Conservation (phyloP, 2,797 vertebrate genomes). For the Naso thynnoides region DNA sequence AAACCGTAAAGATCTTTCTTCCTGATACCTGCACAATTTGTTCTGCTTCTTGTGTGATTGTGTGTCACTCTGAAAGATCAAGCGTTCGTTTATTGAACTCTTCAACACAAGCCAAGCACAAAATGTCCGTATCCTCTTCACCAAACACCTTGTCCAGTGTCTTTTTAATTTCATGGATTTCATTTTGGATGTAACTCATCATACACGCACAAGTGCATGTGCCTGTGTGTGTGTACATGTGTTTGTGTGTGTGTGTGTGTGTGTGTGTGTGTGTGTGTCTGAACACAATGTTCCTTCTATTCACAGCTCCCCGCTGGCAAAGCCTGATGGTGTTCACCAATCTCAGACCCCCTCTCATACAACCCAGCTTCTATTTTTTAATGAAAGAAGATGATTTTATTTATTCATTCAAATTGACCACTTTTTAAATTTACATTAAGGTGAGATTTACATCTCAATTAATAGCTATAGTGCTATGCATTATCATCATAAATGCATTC, state of each 20-base stretch:
- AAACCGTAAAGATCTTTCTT: constrained; percentile 37
- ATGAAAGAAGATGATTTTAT: constrained; percentile 31
- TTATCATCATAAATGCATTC: not conserved
- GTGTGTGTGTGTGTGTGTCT: constrained; percentile 59
- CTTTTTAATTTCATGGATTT: constrained; percentile 56
- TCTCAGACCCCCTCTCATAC: constrained; percentile 70
- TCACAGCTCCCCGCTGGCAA: constrained; percentile 82
- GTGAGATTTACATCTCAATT: not conserved
- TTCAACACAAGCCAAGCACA: constrained; percentile 36
- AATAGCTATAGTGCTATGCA: not conserved
- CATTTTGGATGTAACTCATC: constrained; percentile 57
- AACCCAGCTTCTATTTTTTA: constrained; percentile 49
- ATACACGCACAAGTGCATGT: not conserved
- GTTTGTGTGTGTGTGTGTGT: constrained; percentile 33
- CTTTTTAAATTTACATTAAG: constrained; percentile 1
- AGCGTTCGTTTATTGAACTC: constrained; percentile 35
- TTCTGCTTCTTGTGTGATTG: constrained; percentile 28
- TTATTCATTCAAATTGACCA: constrained; percentile 2
- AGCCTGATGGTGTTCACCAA: constrained; percentile 78
- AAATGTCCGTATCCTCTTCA: constrained; percentile 50
- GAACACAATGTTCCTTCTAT: constrained; percentile 89
- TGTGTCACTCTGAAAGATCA: constrained; percentile 35
- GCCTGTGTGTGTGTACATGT: not conserved
- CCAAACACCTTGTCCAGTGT: constrained; percentile 47
- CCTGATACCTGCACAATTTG: constrained; percentile 29